phyloP scores from a whole-genome alignment of 2,888 invertebrate species.

The Chromoteleia sp. region DNA sequence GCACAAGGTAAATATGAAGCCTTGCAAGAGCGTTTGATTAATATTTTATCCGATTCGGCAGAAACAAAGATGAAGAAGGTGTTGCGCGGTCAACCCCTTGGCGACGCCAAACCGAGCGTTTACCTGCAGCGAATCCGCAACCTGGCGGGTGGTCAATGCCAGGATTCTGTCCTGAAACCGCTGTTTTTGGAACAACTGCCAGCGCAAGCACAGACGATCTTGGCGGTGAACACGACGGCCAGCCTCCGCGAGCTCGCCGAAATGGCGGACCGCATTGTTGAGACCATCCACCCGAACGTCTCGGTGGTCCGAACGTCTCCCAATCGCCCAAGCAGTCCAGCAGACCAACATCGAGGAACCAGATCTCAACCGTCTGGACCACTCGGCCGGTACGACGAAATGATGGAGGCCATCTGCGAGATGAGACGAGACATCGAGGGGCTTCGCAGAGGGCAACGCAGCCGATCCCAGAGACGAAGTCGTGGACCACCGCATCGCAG shows the following conservation, averaged over 20 bases:
- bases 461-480: too few relatives aligned
- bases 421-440: too few relatives aligned
- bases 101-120: slow-evolving; percentile 29
- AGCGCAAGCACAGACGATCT: slow-evolving; percentile 6
- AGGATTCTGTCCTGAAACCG: slow-evolving; percentile 8
- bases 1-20: slow-evolving; percentile 1
- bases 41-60: slow-evolving; percentile 1
- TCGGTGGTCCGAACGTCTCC: too few relatives aligned
- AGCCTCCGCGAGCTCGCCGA: not conserved
- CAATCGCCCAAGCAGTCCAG: too few relatives aligned
- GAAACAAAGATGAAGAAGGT: slow-evolving; percentile 1
- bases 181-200: slow-evolving; percentile 29
- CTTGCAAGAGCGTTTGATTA: slow-evolving; percentile 14
- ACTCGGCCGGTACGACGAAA: too few relatives aligned
- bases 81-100: slow-evolving; percentile 16
- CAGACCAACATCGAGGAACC: too few relatives aligned
- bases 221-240: not conserved
- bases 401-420: too few relatives aligned
- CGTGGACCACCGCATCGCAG: too few relatives aligned
- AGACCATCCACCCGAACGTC: not conserved
- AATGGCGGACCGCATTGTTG: not conserved
- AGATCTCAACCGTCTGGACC: too few relatives aligned
- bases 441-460: too few relatives aligned
- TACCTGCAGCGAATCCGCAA: slow-evolving; percentile 27
- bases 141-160: slow-evolving; percentile 19